Evolutionary conservation across 2,113 vertebrate genomes (phyloP), one percentile per base, ranked within the genome.

Genomic region (Xiphophorus couchianus): DNA sequence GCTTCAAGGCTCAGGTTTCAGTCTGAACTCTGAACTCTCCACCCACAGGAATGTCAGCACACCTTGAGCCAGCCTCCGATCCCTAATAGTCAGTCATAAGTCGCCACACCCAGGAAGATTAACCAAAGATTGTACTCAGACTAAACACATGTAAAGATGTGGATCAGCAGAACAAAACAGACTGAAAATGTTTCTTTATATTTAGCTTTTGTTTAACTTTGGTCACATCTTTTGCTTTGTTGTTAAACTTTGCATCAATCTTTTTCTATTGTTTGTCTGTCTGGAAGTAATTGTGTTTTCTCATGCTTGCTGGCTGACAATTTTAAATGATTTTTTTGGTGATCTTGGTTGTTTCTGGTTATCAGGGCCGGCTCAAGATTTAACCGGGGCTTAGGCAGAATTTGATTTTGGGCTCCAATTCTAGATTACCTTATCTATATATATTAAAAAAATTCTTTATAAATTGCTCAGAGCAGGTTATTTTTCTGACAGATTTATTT

Each of bases 11-110:
- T 78, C 37, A 27, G 33, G 48, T 74, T 51, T 67, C 71, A 73
- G 48, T 44, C 39, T 84, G 83, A 86, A 82, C 83, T 77, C 19
- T 86, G 86, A 82, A 77, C 83, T 71, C 74, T 37, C 75, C 30
- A 3, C 73, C 79, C 13, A 2, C 35, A 69, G 78, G 86, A 88
- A 86, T 82, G 73, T 62, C 68, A 77, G 28, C 70, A 75, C 80
- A 75, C 80, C 79, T 73, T 80, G 27, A 27, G 44, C 44, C 66
- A 62, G 60, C 78, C 76, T 82, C 72, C n/a, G 30, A 44, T 62
- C 35, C 62, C 65, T 44, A 63, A 11, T 48, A 29, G 70, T 70
- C 63, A 33, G 70, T 70, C 66, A 69, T 77, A 48, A 74, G 69
- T 72, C 73, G 42, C 27, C 54, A 61, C 71, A 13, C 35, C 39